Percentiles rank a stretch among this genome's conserved stretches.
These are phyloP conservation scores for Callaeas wilsoni DNA, from an alignment of 2,113 vertebrate species.

Conservation along the genomic window DNA sequence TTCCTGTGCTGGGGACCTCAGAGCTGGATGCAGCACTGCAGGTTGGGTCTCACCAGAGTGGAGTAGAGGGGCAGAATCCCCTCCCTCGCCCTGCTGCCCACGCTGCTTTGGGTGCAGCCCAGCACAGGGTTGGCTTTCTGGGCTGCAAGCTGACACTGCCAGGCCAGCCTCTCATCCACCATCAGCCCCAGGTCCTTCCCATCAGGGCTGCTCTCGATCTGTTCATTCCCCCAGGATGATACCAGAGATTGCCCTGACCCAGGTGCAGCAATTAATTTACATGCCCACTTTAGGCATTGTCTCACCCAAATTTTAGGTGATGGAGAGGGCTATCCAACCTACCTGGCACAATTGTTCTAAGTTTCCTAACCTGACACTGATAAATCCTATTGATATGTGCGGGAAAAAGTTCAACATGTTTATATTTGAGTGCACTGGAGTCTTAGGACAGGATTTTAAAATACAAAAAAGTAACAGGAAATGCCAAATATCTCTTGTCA, in stretches of 20 bases:
- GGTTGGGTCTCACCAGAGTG: neutral
- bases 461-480: neutral
- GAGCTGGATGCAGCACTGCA: neutral
- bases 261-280: neutral
- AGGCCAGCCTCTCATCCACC: neutral
- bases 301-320: neutral
- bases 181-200: neutral
- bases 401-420: neutral
- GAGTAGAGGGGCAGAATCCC: neutral
- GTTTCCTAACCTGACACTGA: neutral
- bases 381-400: neutral
- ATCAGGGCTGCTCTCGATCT: accelerated
- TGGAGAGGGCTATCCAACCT: neutral
- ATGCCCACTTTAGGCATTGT: neutral
- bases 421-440: neutral
- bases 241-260: neutral
- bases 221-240: neutral
- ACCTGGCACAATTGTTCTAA: neutral
- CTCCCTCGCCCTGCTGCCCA: neutral
- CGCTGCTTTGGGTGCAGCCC: neutral
- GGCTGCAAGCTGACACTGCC: neutral
- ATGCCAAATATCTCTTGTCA: neutral
- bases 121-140: accelerated
- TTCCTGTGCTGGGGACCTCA: neutral
- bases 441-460: neutral